Base-by-base conservation (phyloP, 2,113 vertebrate species). In the Tenrec ecaudatus region DNA sequence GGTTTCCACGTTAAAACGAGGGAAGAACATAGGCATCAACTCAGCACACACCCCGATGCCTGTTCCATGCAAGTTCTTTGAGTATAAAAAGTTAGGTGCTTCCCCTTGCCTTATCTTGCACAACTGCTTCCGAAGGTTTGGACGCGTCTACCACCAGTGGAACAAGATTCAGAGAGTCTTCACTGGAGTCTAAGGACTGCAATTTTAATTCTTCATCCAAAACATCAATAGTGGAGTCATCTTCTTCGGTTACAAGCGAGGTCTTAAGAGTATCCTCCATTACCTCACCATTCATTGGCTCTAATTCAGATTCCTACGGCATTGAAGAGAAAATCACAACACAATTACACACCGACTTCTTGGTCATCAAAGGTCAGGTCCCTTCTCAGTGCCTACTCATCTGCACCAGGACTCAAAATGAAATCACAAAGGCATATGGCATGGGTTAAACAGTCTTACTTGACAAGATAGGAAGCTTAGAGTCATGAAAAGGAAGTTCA, bases 241-340 rank as follows among this genome's bases (percentile, higher is more conserved):
- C 97, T 31, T 98, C 97, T 96, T 98, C 98, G 60, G 95, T 3
- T 7, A 1, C 0, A 33, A 86, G 36, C 5, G 95, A 97, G 3
- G 96, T 93, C 68, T 97, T 98, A 71, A 4, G 36, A 79, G 89
- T 82, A 75, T 98, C 97, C 82, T 98, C 98, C 91, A 95, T 86
- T 66, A 98, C 83, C 22, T 98, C 98, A 86, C 98, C 98, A 86
- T 98, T 98, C 92, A 98, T 71, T 93, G 98, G 91, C 89, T 98
- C 98, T 38, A 97, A 88, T 53, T 93, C 90, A 86, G 78, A 80
- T 88, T 98, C 98, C 98, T 98, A 60, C 36, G 20, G 25, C 31
- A 95, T 84, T 12, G 0, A 27, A 8, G 38, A 66, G 62, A 40
- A 81, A 79, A 57, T 64, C 20, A 40, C n/a, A 69, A 84, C 12